These are phyloP conservation scores for Zygothrica quintamaculata DNA, from an alignment of 2,888 invertebrate species.

Conservation along the genomic window DNA sequence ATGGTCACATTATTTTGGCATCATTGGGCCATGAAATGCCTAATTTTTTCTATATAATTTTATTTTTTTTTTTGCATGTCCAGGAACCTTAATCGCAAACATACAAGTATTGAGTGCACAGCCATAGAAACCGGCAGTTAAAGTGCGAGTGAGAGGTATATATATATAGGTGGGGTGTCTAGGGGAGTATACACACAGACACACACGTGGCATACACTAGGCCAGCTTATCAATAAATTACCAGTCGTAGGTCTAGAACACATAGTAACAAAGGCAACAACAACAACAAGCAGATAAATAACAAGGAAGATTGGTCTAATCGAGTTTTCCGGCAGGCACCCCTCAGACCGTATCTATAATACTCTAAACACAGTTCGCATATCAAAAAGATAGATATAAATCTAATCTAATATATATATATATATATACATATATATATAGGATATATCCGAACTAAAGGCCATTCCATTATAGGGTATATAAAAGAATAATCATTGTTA, in stretches of 20 bases:
- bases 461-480: neutral
- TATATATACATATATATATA: too few relatives aligned
- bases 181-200: conserved; percentile 1
- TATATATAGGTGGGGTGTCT: neutral
- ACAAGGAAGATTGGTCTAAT: neutral
- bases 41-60: conserved; percentile 19
- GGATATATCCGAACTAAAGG: too few relatives aligned
- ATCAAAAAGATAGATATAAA: too few relatives aligned
- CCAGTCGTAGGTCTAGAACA: conserved; percentile 36
- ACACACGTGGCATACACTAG: conserved; percentile 34
- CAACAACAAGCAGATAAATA: conserved; percentile 11
- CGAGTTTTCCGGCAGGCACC: neutral
- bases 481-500: conserved; percentile 57
- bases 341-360: too few relatives aligned
- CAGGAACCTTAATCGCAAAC: conserved; percentile 60
- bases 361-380: neutral
- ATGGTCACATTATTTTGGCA: conserved; percentile 59
- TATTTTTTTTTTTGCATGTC: conserved; percentile 27
- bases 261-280: conserved; percentile 4
- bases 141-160: neutral
- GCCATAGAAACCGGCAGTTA: conserved; percentile 1
- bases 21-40: conserved; percentile 69
- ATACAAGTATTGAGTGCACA: conserved; percentile 55
- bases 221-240: conserved; percentile 72
- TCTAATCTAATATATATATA: too few relatives aligned